phyloP scores from a whole-genome alignment of 2,888 invertebrate species.

The Caenorhabditis angaria region DNA sequence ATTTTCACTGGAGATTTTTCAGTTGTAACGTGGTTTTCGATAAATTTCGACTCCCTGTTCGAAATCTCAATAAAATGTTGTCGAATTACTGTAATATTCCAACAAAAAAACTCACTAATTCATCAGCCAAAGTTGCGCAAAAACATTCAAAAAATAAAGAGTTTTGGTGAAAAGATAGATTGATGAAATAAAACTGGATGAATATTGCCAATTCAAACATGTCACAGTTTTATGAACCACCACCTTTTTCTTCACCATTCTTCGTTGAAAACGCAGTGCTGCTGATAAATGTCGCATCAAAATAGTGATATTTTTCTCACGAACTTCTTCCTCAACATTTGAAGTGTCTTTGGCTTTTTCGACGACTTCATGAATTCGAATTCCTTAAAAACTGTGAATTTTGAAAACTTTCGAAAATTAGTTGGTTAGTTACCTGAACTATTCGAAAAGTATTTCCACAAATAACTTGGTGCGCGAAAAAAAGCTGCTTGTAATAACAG shows the following conservation, averaged over 20 bases:
- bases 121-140: constrained; percentile 65
- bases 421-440: constrained; percentile 54
- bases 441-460: constrained; percentile 68
- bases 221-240: constrained; percentile 61
- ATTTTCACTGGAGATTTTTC: background rate
- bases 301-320: constrained; percentile 58
- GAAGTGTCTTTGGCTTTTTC: constrained; percentile 63
- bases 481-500: constrained; percentile 69
- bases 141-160: constrained; percentile 62
- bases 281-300: constrained; percentile 61
- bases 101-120: constrained; percentile 54
- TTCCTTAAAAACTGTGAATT: constrained; percentile 43
- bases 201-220: constrained; percentile 66
- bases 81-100: too few relatives aligned
- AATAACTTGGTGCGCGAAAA: constrained; percentile 65
- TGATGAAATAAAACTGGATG: constrained; percentile 66
- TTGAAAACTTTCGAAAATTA: background rate
- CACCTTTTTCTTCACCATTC: constrained; percentile 53
- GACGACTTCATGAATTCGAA: constrained; percentile 69
- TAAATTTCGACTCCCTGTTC: too few relatives aligned
- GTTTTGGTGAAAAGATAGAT: constrained; percentile 66
- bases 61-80: too few relatives aligned
- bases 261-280: constrained; percentile 64
- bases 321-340: constrained; percentile 58
- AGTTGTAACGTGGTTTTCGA: too few relatives aligned